These are phyloP conservation scores for Ricordea florida DNA, from an alignment of 92 coral and sea anemone genomes.

Conservation along the genomic window DNA sequence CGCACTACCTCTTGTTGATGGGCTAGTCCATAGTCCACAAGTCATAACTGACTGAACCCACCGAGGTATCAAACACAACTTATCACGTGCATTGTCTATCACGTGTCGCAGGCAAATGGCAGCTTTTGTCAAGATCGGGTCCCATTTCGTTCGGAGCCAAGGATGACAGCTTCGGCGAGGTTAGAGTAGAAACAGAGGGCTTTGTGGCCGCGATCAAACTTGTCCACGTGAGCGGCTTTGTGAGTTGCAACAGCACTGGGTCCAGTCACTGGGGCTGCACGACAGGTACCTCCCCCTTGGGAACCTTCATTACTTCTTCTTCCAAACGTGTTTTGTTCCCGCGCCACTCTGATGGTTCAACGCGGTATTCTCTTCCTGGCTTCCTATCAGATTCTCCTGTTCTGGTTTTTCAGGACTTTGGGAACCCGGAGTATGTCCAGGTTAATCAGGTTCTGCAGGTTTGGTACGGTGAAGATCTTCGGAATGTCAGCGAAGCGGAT, in stretches of 20 bases:
- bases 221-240: not conserved
- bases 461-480: conserved; percentile 72
- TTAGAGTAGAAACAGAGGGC: not conserved
- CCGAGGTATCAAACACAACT: too few relatives aligned
- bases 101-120: not conserved
- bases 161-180: not conserved
- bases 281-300: conserved; percentile 42
- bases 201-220: conserved; percentile 33
- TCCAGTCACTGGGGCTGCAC: conserved; percentile 72
- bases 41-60: too few relatives aligned
- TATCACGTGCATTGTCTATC: too few relatives aligned
- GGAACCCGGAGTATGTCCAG: conserved; percentile 47
- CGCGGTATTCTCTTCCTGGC: conserved; percentile 54
- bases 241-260: not conserved
- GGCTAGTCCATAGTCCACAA: too few relatives aligned
- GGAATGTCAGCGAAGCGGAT: conserved; percentile 4
- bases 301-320: conserved; percentile 53
- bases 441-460: conserved; percentile 40
- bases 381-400: conserved; percentile 49
- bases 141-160: conserved; percentile 10
- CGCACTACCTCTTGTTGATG: too few relatives aligned
- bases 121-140: not conserved
- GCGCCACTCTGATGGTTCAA: conserved; percentile 9
- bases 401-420: conserved; percentile 54
- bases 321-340: conserved; percentile 50